Base-by-base conservation (phyloP, 2,113 vertebrate genomes). In the Larimichthys polyactis region DNA sequence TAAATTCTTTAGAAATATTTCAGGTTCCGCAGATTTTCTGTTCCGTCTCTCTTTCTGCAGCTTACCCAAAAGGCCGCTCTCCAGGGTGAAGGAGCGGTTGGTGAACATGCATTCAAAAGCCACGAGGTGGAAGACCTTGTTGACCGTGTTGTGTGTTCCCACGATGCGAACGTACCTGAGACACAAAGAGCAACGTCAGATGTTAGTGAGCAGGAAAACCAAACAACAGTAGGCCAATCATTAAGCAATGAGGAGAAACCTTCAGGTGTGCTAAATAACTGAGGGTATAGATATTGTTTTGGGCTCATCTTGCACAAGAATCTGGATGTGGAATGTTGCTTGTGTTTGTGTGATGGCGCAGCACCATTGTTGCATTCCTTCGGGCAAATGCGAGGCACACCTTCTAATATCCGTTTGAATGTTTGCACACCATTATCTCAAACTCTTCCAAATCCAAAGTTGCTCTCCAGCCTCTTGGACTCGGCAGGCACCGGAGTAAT, bases 81-180 rank as follows among this genome's bases (percentile, higher is more conserved):
- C 98, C 84, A 99, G 95, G 19, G 96, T 97, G 63, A 97, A 99
- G 0, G 95, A 86, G 90, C 94, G 96, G 92, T 96, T 95, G 11
- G 97, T 99, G 95, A 96, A 99, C 97, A 99, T 98, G 87, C 98
- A 99, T 82, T 99, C 98, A 75, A 99, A 98, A 52, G 98, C 97
- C 91, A 99, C 98, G 24, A 99, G 96, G 86, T 99, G 98, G 93
- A 99, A 99, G 84, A 99, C 97, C 94, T 99, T 99, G 94, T 99
- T 99, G 87, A 99, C 98, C 0, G 98, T 99, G 92, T 99, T 99
- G 91, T 99, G 98, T 10, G 98, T 99, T 51, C 98, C 98, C 77
- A 99, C 98, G 46, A 99, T 97, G 89, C 98, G 97, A 87, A 99
- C 96, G 71, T 99, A 99, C 92, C 98, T 99, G 87, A 68, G 20